Conservation (phyloP, 2,113 vertebrate species). For the Felis catus region F.catus_Fca126_mat1.0 CM031419.1:208556501-208557000, state of each 20-base stretch:
- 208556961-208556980: too few relatives aligned
- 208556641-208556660: neutral
- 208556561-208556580: neutral
- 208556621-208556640: neutral
- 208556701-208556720: neutral
- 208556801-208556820: neutral
- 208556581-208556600: neutral
- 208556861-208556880: neutral
- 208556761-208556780: neutral
- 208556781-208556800: neutral
- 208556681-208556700: neutral
- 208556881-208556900: neutral
- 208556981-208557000: too few relatives aligned
- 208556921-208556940: neutral
- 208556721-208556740: neutral
- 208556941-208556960: too few relatives aligned
- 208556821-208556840: neutral
- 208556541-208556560: neutral
- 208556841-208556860: neutral
- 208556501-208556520: neutral
- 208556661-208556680: neutral
- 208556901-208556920: neutral
- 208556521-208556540: neutral
- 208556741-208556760: neutral
- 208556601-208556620: neutral